Evolutionary conservation across 1,140 invertebrate genomes (phyloP), one percentile per base, ranked within the genome.

Genomic region (Temnothorax nylanderi): DNA sequence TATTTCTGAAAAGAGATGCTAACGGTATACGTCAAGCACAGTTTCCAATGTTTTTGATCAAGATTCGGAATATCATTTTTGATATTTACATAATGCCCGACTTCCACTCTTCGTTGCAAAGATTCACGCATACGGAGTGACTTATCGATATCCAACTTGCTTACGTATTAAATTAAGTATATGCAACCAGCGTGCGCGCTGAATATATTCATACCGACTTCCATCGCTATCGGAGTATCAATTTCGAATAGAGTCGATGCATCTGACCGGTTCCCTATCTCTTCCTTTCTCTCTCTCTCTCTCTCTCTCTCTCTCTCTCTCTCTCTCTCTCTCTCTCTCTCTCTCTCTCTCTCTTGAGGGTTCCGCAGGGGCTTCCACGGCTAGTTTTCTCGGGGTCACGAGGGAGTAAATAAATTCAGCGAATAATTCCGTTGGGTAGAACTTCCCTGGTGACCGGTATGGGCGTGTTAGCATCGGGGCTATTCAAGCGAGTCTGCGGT

Each of bases 401-500:
- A 85, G 89, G 82, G 90, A 91, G 89, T 91, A 92, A 92, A 93
- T 93, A 92, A 93, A 93, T 93, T 93, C 89, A 92, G 88, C 86
- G 93, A 93, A 93, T 93, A 91, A 93, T 93, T 92, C 86, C 49
- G 75, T 65, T 44, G 81, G 84, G 75, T 85, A 78, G 88, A 85
- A 78, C 65, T 85, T 77, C 78, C 65, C 64, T 64, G 87, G 89
- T 91, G 91, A 92, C 91, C 88, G 92, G 93, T 90, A 91, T 92
- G 92, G 93, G 93, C 92, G 92, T 93, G 92, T 92, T 91, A 82
- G 90, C 80, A 72, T 89, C 84, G 78, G 65, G 89, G 85, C 89
- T 93, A 92, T 92, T 90, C 89, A 89, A 92, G 90, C 87, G 92
- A 91, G 91, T 91, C 90, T 80, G 92, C 92, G 90, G 94, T 94